A percentile compares a stretch with the other conserved stretches of the same genome.
These are phyloP conservation scores for Drosophila subsilvestris DNA, from an alignment of 2,888 invertebrate genomes.

Conservation along the genomic window DNA sequence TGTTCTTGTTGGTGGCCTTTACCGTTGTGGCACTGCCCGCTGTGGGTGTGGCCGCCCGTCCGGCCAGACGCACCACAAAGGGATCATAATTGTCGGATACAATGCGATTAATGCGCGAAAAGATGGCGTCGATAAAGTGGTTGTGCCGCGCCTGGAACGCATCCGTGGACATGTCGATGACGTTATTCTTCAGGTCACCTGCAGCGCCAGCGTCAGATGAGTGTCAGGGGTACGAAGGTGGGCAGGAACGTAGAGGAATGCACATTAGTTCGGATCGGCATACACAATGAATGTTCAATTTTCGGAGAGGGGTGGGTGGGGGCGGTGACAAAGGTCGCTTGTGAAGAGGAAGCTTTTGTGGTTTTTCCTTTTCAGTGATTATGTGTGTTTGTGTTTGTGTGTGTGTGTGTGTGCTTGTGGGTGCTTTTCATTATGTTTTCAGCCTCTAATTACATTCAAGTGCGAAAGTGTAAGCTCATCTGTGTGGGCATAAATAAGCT, in stretches of 20 bases:
- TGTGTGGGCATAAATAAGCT: constrained; percentile 36
- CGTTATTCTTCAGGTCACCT: constrained; percentile 83
- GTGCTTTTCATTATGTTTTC: constrained; percentile 46
- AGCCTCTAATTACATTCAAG: constrained; percentile 59
- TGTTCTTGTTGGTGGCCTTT: constrained; percentile 51
- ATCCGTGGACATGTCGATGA: constrained; percentile 82
- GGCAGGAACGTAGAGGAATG: neutral
- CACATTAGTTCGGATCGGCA: constrained; percentile 42
- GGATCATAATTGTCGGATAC: constrained; percentile 92
- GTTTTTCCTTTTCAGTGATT: constrained; percentile 16
- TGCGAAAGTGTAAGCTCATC: constrained; percentile 28
- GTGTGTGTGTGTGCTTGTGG: constrained; percentile 35
- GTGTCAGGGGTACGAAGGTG: neutral
- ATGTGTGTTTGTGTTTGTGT: constrained; percentile 1
- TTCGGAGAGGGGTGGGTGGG: constrained; percentile 15
- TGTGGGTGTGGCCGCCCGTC: constrained; percentile 59
- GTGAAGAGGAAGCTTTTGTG: constrained; percentile 15
- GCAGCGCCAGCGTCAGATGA: constrained; percentile 25
- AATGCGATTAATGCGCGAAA: constrained; percentile 92
- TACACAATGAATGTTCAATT: constrained; percentile 33
- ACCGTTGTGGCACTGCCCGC: constrained; percentile 29
- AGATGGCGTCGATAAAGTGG: constrained; percentile 92
- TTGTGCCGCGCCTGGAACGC: constrained; percentile 92
- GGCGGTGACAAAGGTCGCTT: constrained; percentile 11
- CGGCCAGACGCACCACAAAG: constrained; percentile 87